phyloP scores from a whole-genome alignment of 2,797 vertebrate genomes.

The Periophthalmus magnuspinnatus region DNA sequence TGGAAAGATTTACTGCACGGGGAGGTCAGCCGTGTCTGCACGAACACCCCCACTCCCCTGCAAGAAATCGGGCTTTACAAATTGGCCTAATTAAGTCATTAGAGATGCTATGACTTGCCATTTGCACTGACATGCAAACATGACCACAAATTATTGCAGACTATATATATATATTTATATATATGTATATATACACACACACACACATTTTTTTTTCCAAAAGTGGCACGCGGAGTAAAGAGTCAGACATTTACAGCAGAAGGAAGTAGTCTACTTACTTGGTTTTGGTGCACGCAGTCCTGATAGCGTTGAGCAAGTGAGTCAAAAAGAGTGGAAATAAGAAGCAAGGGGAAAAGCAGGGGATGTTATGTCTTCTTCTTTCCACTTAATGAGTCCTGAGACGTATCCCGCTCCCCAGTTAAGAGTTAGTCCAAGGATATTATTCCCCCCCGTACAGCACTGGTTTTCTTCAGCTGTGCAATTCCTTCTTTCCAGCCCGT shows the following conservation, averaged over 20 bases:
- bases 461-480: constrained; percentile 32
- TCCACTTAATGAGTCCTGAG: constrained; percentile 54
- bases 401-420: constrained; percentile 22
- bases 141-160: constrained; percentile 19
- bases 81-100: constrained; percentile 65
- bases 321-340: constrained; percentile 31
- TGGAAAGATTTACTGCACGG: constrained; percentile 32
- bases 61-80: constrained; percentile 48
- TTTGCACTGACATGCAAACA: constrained; percentile 43
- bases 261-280: constrained; percentile 69
- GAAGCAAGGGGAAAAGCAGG: constrained; percentile 21
- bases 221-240: constrained; percentile 14
- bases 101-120: constrained; percentile 50
- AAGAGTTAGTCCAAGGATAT: constrained; percentile 49
- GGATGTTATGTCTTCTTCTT: constrained; percentile 55
- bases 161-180: too few relatives aligned
- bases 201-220: too few relatives aligned
- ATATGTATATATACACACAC: too few relatives aligned
- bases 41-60: constrained; percentile 22
- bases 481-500: constrained; percentile 28
- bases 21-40: constrained; percentile 48
- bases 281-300: constrained; percentile 52
- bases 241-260: constrained; percentile 16
- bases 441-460: not conserved
- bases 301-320: constrained; percentile 27